Percentiles rank a stretch among this genome's conserved stretches.
phyloP scores from a whole-genome alignment of 2,888 invertebrate genomes.

The Geotrupes spiniger region DNA sequence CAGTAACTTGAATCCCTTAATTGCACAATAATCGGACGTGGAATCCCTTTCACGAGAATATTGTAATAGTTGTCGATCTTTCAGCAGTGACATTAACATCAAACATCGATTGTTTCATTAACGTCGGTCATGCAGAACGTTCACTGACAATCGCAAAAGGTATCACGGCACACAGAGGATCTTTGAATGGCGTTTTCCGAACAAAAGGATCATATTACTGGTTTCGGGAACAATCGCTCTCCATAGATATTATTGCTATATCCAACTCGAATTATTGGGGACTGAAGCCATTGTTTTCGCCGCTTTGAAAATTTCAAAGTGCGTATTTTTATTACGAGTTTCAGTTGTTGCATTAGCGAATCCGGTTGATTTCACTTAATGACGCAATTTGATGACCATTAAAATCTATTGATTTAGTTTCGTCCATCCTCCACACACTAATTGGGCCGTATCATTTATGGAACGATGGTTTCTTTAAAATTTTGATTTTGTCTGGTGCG shows the following conservation, averaged over 20 bases:
- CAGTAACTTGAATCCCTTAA: not conserved
- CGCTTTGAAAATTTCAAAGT: no score
- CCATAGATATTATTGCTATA: conserved; percentile 7
- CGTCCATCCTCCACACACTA: no score
- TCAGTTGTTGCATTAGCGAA: not conserved
- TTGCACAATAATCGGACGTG: conserved; percentile 3
- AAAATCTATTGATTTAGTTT: no score
- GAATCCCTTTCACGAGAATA: conserved; percentile 2
- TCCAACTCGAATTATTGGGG: no score
- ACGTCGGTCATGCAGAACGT: conserved; percentile 13
- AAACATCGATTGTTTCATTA: conserved; percentile 14
- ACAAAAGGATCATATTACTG: conserved; percentile 6
- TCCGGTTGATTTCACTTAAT: no score
- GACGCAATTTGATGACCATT: no score
- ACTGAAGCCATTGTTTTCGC: no score
- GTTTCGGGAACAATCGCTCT: conserved; percentile 1
- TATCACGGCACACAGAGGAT: not conserved
- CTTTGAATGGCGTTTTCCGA: conserved; percentile 10
- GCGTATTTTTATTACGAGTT: not conserved
- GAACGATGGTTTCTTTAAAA: no score
- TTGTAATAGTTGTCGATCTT: conserved; percentile 2
- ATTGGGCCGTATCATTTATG: no score
- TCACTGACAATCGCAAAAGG: conserved; percentile 4
- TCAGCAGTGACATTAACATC: conserved; percentile 8
- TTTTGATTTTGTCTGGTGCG: no score